Conservation (phyloP, 2,797 vertebrate genomes). For the Linurgus olivaceus region DNA sequence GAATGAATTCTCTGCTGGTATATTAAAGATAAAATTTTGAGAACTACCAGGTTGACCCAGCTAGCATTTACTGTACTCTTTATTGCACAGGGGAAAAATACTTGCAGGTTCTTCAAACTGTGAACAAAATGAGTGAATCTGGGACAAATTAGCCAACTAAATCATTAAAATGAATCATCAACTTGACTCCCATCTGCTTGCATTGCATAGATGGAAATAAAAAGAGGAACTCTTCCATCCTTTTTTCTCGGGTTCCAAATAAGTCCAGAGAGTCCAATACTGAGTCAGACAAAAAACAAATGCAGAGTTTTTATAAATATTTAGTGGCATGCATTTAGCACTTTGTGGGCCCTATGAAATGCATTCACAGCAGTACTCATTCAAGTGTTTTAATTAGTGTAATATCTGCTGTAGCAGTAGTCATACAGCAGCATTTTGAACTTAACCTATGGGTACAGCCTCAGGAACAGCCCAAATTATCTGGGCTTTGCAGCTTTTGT, state of each 20-base stretch:
- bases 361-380: not conserved
- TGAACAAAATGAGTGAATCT: not conserved
- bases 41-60: not conserved
- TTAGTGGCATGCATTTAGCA: not conserved
- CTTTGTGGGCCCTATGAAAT: not conserved
- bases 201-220: not conserved
- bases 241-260: not conserved
- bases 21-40: not conserved
- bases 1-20: not conserved
- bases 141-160: not conserved
- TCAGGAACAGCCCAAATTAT: not conserved
- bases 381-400: conserved; percentile 7
- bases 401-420: not conserved
- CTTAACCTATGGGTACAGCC: not conserved
- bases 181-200: not conserved
- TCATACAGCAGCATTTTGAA: not conserved
- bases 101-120: not conserved
- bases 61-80: not conserved
- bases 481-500: not conserved
- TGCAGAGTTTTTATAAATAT: not conserved
- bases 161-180: not conserved
- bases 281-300: not conserved
- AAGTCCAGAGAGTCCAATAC: not conserved
- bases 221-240: not conserved
- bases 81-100: not conserved